These are phyloP conservation scores for Acropora tenuis DNA, from an alignment of 64 coral and sea anemone species.

Conservation along the genomic window DNA sequence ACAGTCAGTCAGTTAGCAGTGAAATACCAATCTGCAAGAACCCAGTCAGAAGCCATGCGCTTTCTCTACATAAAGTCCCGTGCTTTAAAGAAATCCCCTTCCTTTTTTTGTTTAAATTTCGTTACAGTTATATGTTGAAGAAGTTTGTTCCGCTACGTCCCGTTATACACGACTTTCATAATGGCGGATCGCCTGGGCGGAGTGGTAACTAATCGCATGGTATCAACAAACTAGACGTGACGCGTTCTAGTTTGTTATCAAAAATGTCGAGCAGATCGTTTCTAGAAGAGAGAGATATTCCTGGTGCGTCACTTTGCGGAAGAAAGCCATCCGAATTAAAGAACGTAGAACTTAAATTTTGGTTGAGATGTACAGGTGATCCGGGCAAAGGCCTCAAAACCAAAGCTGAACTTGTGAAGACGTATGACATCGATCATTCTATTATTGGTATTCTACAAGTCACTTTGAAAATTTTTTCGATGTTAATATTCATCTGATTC, in stretches of 20 bases:
- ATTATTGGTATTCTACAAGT: background rate
- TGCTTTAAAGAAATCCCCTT: background rate
- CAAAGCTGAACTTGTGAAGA: background rate
- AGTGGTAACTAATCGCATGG: background rate
- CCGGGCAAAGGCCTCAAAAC: constrained; percentile 2
- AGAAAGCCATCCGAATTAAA: background rate
- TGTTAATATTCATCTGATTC: constrained; percentile 15
- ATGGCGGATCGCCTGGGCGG: background rate
- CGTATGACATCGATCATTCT: background rate
- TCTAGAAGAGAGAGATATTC: constrained; percentile 6
- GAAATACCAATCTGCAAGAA: background rate
- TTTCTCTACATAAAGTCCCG: background rate
- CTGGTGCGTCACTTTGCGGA: background rate
- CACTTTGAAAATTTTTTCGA: background rate
- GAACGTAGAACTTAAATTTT: constrained; percentile 6
- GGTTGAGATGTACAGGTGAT: background rate
- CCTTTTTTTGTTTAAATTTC: background rate
- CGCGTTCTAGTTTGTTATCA: background rate
- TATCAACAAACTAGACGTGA: background rate
- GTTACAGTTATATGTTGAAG: background rate
- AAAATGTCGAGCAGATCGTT: background rate
- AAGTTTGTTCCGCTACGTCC: background rate
- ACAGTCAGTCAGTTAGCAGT: background rate
- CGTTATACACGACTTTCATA: background rate
- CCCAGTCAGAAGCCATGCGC: background rate